Evolutionary conservation across 2,888 invertebrate genomes (phyloP).

Genomic region (Tachystola acroxantha): DNA sequence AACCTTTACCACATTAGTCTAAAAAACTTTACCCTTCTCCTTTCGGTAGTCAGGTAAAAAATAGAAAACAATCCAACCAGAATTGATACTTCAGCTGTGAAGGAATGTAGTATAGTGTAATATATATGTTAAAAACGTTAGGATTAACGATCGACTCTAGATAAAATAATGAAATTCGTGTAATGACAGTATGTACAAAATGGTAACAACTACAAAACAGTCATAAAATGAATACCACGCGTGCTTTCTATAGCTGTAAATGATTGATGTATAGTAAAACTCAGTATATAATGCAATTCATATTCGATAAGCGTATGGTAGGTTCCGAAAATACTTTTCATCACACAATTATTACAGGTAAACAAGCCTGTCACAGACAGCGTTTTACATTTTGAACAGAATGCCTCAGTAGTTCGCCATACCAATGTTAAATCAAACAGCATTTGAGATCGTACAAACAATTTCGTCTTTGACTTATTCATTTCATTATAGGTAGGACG

Average conservation of each 20-base stretch:
- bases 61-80: slow-evolving; percentile 4
- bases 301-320: neutral
- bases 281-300: neutral
- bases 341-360: too few species aligned
- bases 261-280: neutral
- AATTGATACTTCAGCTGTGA: slow-evolving; percentile 3
- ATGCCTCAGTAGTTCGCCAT: too few species aligned
- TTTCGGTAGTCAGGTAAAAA: too few species aligned
- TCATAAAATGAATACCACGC: neutral
- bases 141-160: too few species aligned
- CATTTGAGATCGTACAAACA: too few species aligned
- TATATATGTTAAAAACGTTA: neutral
- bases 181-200: slow-evolving; percentile 13
- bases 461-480: too few species aligned
- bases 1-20: slow-evolving; percentile 11
- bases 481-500: too few species aligned
- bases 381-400: too few species aligned
- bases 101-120: slow-evolving; percentile 9
- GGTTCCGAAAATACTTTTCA: neutral
- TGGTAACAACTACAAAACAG: slow-evolving; percentile 15
- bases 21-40: too few species aligned
- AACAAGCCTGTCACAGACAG: too few species aligned
- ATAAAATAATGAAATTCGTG: too few species aligned
- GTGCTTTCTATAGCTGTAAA: neutral
- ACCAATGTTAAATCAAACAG: too few species aligned